Percentiles rank a stretch among this genome's conserved stretches.
phyloP scores from a whole-genome alignment of 2,888 invertebrate species.

The Plagodis dolabraria region DNA sequence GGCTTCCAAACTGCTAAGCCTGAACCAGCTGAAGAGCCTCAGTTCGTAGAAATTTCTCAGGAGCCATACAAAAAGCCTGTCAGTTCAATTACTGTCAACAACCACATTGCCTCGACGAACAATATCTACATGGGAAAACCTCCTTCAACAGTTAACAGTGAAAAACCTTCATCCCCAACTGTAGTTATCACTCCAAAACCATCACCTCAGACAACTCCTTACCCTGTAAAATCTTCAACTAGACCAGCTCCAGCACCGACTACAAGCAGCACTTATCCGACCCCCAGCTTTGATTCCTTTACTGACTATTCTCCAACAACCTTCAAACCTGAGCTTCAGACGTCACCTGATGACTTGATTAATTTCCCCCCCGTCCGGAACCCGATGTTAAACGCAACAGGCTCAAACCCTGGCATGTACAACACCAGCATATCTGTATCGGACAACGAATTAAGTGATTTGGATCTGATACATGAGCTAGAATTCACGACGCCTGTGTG shows the following conservation, averaged over 20 bases:
- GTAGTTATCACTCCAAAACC: conserved; percentile 89
- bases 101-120: conserved; percentile 85
- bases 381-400: conserved; percentile 91
- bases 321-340: conserved; percentile 83
- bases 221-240: conserved; percentile 52
- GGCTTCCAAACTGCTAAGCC: conserved; percentile 62
- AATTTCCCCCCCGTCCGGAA: conserved; percentile 95
- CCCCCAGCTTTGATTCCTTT: conserved; percentile 56
- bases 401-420: conserved; percentile 75
- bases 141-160: conserved; percentile 54
- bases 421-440: conserved; percentile 81
- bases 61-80: conserved; percentile 81
- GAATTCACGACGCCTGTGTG: conserved; percentile 92
- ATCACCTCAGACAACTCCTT: conserved; percentile 70
- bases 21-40: conserved; percentile 59
- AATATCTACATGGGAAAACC: conserved; percentile 77
- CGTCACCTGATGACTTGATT: conserved; percentile 88
- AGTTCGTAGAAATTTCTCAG: conserved; percentile 79
- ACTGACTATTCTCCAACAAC: conserved; percentile 70
- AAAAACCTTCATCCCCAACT: conserved; percentile 85
- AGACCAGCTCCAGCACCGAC: conserved; percentile 44
- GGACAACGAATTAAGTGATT: conserved; percentile 69
- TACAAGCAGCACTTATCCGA: conserved; percentile 28
- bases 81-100: conserved; percentile 85
- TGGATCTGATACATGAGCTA: conserved; percentile 78